Base-by-base conservation (phyloP, 2,797 vertebrate species). In the Gambusia yucatana region DNA sequence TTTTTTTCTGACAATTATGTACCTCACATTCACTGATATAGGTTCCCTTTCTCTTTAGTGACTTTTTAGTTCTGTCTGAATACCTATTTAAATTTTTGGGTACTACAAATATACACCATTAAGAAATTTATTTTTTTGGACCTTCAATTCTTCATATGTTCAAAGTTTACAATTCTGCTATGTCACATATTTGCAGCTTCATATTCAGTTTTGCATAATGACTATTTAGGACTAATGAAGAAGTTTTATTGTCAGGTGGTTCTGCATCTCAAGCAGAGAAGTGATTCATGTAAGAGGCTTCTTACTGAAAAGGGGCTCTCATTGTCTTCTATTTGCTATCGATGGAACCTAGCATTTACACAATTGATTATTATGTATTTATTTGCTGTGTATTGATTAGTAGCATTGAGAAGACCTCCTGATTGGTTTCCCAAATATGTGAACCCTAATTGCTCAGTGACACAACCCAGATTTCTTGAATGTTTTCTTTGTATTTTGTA, bases 361-460 rank as follows among this genome's bases (percentile, higher is more conserved):
- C 83, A 79, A 59, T 80, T 65, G 81, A 73, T 75, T 39, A 73
- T 87, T 44, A 69, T 50, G 75, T 39, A 46, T 11, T 50, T 75
- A 73, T 72, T 59, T 77, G 75, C 72, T 76, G 20, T 76, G 20
- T 78, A 41, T 82, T 84, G 25, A 86, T 3, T 41, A 85, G 57
- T 57, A 80, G 75, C 78, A 84, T 47, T 36, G 33, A 67, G 33
- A 79, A 73, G 25, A 88, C 85, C 83, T 91, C 80, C 79, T 72
- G 69, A 91, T 85, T 86, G 69, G 82, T 88, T 80, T 82, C 74
- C 84, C 41, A 76, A 84, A 87, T 75, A 84, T 91, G 87, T 89
- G 84, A 92, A 87, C 59, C 46, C 80, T 61, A 14, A n/a, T 59
- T 75, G 22, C 22, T 83, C 73, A 76, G 44, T 48, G 30, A 79